These are phyloP conservation scores for Drosophila erecta DNA, from an alignment of 1,140 invertebrate genomes.

Conservation along the genomic window DNA sequence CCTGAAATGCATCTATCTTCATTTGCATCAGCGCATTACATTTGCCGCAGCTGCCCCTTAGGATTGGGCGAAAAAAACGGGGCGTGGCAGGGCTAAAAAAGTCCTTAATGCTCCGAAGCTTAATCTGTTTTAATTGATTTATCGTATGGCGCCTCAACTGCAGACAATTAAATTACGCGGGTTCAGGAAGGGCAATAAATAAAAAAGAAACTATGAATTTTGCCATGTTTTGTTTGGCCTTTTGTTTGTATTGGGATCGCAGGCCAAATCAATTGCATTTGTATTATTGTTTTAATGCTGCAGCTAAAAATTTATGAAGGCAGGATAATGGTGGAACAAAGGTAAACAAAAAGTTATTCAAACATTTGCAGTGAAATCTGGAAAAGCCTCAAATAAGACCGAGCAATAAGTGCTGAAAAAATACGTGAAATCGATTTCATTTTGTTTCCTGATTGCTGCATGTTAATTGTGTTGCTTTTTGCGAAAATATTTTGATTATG, in stretches of 20 bases:
- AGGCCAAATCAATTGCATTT: slow-evolving; percentile 43
- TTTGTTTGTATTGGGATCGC: slow-evolving; percentile 15
- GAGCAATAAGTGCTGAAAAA: slow-evolving; percentile 15
- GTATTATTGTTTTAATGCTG: slow-evolving; percentile 49
- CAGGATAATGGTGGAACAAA: slow-evolving; percentile 21
- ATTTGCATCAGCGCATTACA: slow-evolving; percentile 41
- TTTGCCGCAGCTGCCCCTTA: slow-evolving; percentile 16
- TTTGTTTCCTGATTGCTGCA: slow-evolving; percentile 44
- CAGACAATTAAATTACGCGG: slow-evolving; percentile 62
- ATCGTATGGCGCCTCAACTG: slow-evolving; percentile 55
- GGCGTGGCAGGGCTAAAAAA: slow-evolving; percentile 27
- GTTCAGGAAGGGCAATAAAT: not conserved
- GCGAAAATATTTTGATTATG: slow-evolving; percentile 61
- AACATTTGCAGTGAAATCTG: slow-evolving; percentile 57
- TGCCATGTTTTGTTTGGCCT: slow-evolving; percentile 14
- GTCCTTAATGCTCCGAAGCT: slow-evolving; percentile 57
- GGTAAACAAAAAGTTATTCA: slow-evolving; percentile 45
- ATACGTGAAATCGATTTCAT: slow-evolving; percentile 20
- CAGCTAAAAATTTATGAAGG: slow-evolving; percentile 41
- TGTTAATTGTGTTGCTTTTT: slow-evolving; percentile 60
- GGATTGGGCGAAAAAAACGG: slow-evolving; percentile 4
- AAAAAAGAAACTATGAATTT: slow-evolving; percentile 35
- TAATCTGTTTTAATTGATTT: slow-evolving; percentile 72
- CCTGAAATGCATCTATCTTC: slow-evolving; percentile 46
- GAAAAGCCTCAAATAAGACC: slow-evolving; percentile 49